Percentiles rank a stretch among this genome's conserved stretches.
These are phyloP conservation scores for Notarius quadriscutis DNA, from an alignment of 2,113 vertebrate genomes.

Conservation along the genomic window DNA sequence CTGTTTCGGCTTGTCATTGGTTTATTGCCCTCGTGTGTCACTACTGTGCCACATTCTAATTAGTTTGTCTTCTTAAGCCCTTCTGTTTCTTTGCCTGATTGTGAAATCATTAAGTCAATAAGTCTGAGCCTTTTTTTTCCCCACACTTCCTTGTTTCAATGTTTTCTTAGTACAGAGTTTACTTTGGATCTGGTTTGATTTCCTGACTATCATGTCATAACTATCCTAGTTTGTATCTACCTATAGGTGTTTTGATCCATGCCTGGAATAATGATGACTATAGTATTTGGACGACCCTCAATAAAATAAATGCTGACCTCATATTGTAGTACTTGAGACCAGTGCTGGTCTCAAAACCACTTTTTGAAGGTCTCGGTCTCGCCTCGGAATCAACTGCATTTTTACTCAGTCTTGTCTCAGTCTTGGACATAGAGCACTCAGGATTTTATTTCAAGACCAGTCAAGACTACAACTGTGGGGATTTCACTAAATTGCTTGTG, in stretches of 20 bases:
- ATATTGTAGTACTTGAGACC: too few species aligned
- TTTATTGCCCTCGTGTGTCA: not conserved
- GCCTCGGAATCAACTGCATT: too few species aligned
- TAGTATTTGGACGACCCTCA: not conserved
- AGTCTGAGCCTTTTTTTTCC: not conserved
- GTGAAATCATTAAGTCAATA: not conserved
- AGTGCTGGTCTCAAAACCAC: too few species aligned
- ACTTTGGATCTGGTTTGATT: not conserved
- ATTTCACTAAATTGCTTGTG: too few species aligned
- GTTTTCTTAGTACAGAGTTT: not conserved
- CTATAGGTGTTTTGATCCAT: not conserved
- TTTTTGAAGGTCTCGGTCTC: too few species aligned
- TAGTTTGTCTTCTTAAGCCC: not conserved
- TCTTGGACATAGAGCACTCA: too few species aligned
- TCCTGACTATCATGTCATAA: too few species aligned
- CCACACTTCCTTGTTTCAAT: not conserved
- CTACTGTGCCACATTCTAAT: not conserved
- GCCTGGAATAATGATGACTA: not conserved
- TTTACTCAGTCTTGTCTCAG: too few species aligned
- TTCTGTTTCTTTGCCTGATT: not conserved
- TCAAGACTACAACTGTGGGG: too few species aligned
- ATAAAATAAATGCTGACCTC: not conserved
- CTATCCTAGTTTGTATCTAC: not conserved
- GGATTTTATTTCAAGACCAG: too few species aligned
- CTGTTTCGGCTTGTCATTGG: not conserved